A percentile compares a stretch with the other conserved stretches of the same genome.
Evolutionary conservation across 2,797 vertebrate species (phyloP).

Genomic region (Semaprochilodus insignis): DNA sequence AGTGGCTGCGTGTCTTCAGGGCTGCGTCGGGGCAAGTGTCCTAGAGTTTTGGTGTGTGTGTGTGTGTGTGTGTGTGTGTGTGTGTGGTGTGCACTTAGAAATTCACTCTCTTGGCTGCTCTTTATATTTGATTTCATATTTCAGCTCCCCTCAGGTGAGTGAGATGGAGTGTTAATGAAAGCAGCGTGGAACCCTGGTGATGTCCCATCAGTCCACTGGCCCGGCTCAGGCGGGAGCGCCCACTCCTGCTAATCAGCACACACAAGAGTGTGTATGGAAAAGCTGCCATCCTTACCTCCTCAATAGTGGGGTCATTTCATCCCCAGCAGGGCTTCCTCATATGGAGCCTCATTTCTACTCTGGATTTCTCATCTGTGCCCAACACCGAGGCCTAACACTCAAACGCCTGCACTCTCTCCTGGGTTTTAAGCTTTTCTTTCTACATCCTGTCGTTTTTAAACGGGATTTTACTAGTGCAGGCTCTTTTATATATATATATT

Average conservation of each 20-base stretch:
- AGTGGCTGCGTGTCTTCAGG: too few species aligned
- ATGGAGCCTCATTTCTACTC: conserved; percentile 66
- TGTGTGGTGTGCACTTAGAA: conserved; percentile 34
- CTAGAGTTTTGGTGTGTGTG: conserved; percentile 25
- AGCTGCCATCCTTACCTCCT: conserved; percentile 66
- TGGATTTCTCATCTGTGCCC: conserved; percentile 58
- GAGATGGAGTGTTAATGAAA: conserved; percentile 67
- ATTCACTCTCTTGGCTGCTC: conserved; percentile 45
- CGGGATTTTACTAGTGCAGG: background rate
- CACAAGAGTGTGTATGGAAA: conserved; percentile 64
- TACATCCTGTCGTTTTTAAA: conserved; percentile 28
- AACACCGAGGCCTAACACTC: conserved; percentile 26
- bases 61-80: conserved; percentile 24
- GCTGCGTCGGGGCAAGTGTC: background rate
- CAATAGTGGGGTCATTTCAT: conserved; percentile 72
- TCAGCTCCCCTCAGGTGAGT: conserved; percentile 59
- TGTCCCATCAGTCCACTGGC: conserved; percentile 65
- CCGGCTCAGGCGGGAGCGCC: conserved; percentile 51
- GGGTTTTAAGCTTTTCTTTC: conserved; percentile 45
- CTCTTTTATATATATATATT: background rate
- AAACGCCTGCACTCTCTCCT: conserved; percentile 27
- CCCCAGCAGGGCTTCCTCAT: conserved; percentile 67
- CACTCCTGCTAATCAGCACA: conserved; percentile 65
- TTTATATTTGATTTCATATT: conserved; percentile 62
- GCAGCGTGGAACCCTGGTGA: conserved; percentile 67